Conservation (phyloP, 23 tunicate species). For the Ciona savignyi region DNA sequence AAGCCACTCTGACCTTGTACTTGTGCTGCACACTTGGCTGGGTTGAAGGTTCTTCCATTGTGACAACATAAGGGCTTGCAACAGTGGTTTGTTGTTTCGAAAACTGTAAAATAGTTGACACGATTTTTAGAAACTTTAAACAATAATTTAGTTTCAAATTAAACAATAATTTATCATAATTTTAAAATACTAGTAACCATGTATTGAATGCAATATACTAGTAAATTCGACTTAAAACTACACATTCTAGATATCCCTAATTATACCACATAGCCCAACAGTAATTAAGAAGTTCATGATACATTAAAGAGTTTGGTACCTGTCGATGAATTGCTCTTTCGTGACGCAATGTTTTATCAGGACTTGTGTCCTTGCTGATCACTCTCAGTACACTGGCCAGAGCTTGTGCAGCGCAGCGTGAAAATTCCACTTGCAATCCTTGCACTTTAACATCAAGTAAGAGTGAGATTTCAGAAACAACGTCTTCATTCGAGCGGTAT, state of each 20-base stretch:
- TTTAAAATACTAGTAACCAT: too few species aligned
- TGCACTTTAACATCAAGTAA: slow-evolving; percentile 63
- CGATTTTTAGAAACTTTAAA: too few species aligned
- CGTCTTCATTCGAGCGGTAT: not conserved
- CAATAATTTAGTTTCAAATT: too few species aligned
- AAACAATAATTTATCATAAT: too few species aligned
- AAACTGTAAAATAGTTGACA: too few species aligned
- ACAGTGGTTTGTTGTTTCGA: not conserved
- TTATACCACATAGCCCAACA: too few species aligned
- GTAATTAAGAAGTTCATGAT: too few species aligned
- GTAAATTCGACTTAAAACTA: too few species aligned
- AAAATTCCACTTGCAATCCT: slow-evolving; percentile 81
- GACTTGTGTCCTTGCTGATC: not conserved
- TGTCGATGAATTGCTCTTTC: not conserved
- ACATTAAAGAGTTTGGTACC: too few species aligned
- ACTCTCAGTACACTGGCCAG: slow-evolving; percentile 36
- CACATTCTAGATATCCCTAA: too few species aligned
- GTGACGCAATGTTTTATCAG: not conserved
- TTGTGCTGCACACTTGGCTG: not conserved
- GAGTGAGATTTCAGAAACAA: slow-evolving; percentile 41
- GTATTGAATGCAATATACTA: too few species aligned
- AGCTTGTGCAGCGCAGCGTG: slow-evolving; percentile 52
- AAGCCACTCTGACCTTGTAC: slow-evolving; percentile 24
- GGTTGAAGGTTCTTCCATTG: not conserved
- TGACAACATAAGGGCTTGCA: not conserved